Base-by-base conservation (phyloP, 2,797 vertebrate species). In the Argyrosomus regius region DNA sequence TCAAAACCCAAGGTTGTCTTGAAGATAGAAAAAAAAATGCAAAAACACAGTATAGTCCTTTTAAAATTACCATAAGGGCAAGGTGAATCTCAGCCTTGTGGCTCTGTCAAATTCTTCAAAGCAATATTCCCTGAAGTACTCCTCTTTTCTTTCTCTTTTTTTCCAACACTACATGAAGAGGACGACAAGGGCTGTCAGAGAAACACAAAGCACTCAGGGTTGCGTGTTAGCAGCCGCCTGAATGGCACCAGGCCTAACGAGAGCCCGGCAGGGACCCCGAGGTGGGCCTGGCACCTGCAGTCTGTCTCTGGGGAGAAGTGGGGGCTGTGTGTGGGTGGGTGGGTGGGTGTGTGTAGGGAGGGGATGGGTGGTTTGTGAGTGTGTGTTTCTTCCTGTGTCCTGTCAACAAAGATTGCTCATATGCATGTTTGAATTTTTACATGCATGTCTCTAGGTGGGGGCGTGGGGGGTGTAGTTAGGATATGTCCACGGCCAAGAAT, bases 211-310 rank as follows among this genome's bases (percentile, higher is more conserved):
- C 82, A 69, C 74, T 89, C 77, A 43, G 89, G 80, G 61, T 92
- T 90, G 89, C 87, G 84, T 93, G 93, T 90, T 86, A 84, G 89
- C 76, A 84, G 88, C 87, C 81, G 88, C 83, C 91, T 93, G 89
- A 92, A 86, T 92, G 90, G 89, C 90, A 92, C 89, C 86, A 71
- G 76, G 87, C 87, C 84, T 93, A 93, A 93, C 86, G 80, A 91
- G 91, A 92, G 80, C 90, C 84, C 88, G 85, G 91, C 87, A 78
- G 92, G 92, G 89, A 89, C 89, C 87, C 86, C 45, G 84, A 91
- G 88, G 92, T 89, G 88, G 88, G 85, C 83, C 88, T 86, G 90
- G 90, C 88, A 94, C 92, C 92, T 93, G 92, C 88, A 76, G 88
- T 89, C 90, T 91, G 83, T 60, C 86, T 87, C 77, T 79, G 49